Evolutionary conservation across 2,113 vertebrate genomes (phyloP), one percentile per base, ranked within the genome.

Genomic region (Takifugu bimaculatus): DNA sequence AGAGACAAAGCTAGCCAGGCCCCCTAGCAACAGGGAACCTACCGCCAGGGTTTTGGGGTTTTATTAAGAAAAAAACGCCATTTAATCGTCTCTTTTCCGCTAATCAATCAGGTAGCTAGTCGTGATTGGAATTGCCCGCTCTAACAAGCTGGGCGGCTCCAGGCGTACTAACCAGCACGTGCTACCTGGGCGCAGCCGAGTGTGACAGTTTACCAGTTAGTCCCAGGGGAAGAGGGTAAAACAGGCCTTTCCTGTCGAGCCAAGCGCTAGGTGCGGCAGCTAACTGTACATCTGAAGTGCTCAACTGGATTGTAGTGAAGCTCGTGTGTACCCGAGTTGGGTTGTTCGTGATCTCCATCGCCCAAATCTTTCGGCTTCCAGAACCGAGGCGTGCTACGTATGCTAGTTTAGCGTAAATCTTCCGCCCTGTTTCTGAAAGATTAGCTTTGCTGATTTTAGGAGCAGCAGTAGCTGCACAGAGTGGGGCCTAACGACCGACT

Each of bases 171-270:
- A 13, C 47, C 26, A 45, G 43, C 54, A 63, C 51, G 57, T 69
- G 63, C 42, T 58, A 15, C 63, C 27, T 9, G 6, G 50, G 54
- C 52, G 39, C 47, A 57, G 6, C 54, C 50, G 60, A 52, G 56
- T 70, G 74, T 32, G 51, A 48, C 45, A 64, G 39, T 72, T 59
- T 57, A 42, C 66, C 20, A 45, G 57, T n/a, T 61, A 74, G 68
- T 63, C 14, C 47, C 9, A 26, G 39, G 25, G 26, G n/a, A 26
- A 44, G 39, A 44, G 68, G 28, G 54, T 59, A 45, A 62, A 92
- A 91, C 89, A 73, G 78, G 91, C 88, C 75, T 80, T 88, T 88
- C 91, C 82, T 75, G 91, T 90, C 74, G 49, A 78, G 53, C 84
- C 0, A 44, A 74, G 60, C 11, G 2, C 65, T 80, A 82, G 90